A percentile compares a stretch with the other conserved stretches of the same genome.
These are phyloP conservation scores for Pungitius pungitius DNA, from an alignment of 2,113 vertebrate genomes.

Conservation along the genomic window DNA sequence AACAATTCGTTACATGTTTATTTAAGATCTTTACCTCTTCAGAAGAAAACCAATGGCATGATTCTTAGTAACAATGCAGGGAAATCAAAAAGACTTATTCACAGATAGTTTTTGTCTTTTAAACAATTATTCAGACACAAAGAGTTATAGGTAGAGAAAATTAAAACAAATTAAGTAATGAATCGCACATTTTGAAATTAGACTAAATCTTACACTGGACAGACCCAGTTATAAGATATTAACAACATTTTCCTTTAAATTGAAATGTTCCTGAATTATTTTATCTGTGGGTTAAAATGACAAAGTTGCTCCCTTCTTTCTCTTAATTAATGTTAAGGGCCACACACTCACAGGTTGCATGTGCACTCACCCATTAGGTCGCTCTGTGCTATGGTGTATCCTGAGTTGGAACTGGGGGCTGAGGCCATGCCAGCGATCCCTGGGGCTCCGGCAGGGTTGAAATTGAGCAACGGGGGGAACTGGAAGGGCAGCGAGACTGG, in stretches of 20 bases:
- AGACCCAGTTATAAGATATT: no score
- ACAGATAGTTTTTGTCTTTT: not conserved
- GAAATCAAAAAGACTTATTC: not conserved
- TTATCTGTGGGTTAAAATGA: not conserved
- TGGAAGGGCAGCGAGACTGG: conserved; percentile 97
- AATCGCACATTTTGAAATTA: no score
- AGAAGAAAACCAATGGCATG: no score
- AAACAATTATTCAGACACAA: no score
- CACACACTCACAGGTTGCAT: not conserved
- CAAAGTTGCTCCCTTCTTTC: not conserved
- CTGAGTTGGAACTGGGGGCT: conserved; percentile 78
- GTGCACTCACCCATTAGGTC: conserved; percentile 75
- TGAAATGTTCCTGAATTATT: not conserved
- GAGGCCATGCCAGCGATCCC: conserved; percentile 66
- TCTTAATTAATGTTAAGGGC: not conserved
- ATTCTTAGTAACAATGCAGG: not conserved
- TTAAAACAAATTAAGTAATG: no score
- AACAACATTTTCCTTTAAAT: not conserved
- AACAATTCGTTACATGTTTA: no score
- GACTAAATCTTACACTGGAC: no score
- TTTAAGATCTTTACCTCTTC: not conserved
- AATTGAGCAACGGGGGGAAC: conserved; percentile 93
- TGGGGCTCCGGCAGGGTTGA: conserved; percentile 83
- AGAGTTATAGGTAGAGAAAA: no score
- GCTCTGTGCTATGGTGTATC: conserved; percentile 81